Percentiles rank a stretch among this genome's conserved stretches.
Evolutionary conservation across 1,140 invertebrate species (phyloP).

Genomic region (Drosophila carrolli): DNA sequence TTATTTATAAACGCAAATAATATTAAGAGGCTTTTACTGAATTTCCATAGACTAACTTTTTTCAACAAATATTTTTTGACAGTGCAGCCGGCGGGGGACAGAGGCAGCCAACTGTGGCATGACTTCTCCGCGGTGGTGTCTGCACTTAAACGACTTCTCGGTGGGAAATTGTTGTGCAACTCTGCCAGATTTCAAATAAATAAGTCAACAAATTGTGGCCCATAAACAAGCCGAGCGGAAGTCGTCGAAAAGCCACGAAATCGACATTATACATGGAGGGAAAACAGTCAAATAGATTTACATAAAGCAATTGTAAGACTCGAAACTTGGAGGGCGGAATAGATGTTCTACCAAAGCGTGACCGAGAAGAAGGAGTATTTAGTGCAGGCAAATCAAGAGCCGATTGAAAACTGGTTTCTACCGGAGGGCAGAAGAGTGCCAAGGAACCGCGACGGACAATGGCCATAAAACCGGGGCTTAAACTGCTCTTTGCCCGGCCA

Average conservation of each 20-base stretch:
- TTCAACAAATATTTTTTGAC: not conserved
- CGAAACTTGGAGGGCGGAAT: constrained; percentile 14
- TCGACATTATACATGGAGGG: constrained; percentile 28
- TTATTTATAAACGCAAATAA: too few relatives aligned
- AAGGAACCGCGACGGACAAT: constrained; percentile 48
- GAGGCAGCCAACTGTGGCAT: constrained; percentile 49
- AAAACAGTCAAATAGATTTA: constrained; percentile 50
- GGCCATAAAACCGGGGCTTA: constrained; percentile 45
- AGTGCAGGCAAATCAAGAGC: constrained; percentile 26
- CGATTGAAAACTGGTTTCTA: constrained; percentile 56
- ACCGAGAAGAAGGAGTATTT: constrained; percentile 47
- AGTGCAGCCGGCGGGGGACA: constrained; percentile 6
- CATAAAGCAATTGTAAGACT: constrained; percentile 50
- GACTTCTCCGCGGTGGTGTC: constrained; percentile 42
- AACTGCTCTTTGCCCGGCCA: constrained; percentile 36
- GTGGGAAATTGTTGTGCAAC: constrained; percentile 52
- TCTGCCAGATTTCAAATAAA: constrained; percentile 66
- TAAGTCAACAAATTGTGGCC: constrained; percentile 54
- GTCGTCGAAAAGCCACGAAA: constrained; percentile 36
- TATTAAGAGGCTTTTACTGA: too few relatives aligned
- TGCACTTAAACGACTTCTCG: constrained; percentile 76
- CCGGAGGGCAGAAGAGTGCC: constrained; percentile 58
- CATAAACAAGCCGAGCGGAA: constrained; percentile 48
- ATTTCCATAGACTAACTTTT: too few relatives aligned
- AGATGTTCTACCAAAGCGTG: constrained; percentile 72